Evolutionary conservation across 2,888 invertebrate genomes (phyloP), one percentile per base, ranked within the genome.

Genomic region (Latrodectus elegans): DNA sequence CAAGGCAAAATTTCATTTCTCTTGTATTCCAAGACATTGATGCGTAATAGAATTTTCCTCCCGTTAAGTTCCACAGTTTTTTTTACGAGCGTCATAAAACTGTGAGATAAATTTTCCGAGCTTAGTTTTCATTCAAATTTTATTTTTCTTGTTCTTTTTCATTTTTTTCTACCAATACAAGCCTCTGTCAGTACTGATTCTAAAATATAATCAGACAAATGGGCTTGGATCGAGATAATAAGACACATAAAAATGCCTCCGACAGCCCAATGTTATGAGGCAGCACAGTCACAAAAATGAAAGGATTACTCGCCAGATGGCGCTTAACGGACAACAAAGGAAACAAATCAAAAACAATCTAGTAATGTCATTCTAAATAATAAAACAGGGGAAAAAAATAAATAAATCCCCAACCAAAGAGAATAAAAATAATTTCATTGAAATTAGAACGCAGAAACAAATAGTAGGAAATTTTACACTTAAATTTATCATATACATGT

Each of bases 61-160:
- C 38, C 38, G 38, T 38, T 38, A 38, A 38, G 38, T 38, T 38
- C 38, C 38, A 38, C 38, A 6, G 38, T 6, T 60, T 60, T n/a
- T 84, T 84, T 84, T 84, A 84, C 65, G 78, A 77, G 38, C 15
- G 65, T 72, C 64, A 65, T 84, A 84, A 84, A 81, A 84, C 72
- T 84, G 67, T 73, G 84, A 52, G 52, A 78, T 84, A 84, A 84
- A 84, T 84, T 84, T 78, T 51, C 65, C 38, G 38, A 73, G 52
- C 73, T 73, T 17, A 22, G 17, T 73, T 17, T 60, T 8, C 60
- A n/a, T n/a, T 60, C n/a, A 60, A 60, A 60, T 60, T 11, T 38
- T 70, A 26, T n/a, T 14, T 70, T 38, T 22, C 17, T 67, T 38
- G 60, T 60, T 60, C 8, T 60, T 15, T 60, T 60, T n/a, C 14